Evolutionary conservation across 2,113 vertebrate species (phyloP), one percentile per base, ranked within the genome.

Genomic region (Cheirogaleus medius): DNA sequence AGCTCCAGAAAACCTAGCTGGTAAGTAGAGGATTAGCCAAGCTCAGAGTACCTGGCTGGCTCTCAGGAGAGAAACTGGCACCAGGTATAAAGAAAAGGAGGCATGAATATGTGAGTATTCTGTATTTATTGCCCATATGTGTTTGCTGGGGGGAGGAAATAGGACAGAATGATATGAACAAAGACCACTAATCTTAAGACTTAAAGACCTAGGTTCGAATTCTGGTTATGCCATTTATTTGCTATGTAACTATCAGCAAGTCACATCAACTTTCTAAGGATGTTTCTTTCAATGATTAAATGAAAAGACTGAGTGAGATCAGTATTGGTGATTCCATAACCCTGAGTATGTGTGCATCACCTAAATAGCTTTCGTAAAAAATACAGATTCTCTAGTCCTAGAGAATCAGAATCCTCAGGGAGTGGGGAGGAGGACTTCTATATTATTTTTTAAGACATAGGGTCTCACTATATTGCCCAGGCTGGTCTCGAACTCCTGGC

Each of bases 231-330:
- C 20, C 47, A 87, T 68, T 94, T 80, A 95, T 77, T 93, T 95
- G 13, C n/a, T 66, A 68, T 39, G 29, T 64, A 86, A 85, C 49
- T 42, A 47, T 3, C 2, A 4, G 42, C 5, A 20, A 73, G 18
- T 83, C 58, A 66, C 7, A 47, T 44, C 27, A 68, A 89, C 58
- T 82, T 86, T 66, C 52, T 90, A 94, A 56, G 17, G 47, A 47
- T 90, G n/a, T 73, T 77, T 77, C 47, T 83, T 83, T 97, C 78
- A 96, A 69, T 71, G 64, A 58, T 58, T 90, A 96, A 98, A 95
- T 74, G 76, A 90, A n/a, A 95, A 89, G 23, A 44, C 0, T 69
- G n/a, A 80, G 44, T 58, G 21, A 95, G 37, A 39, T 87, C 29
- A 94, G 39, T n/a, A 88, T 49, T 29, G 21, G 49, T 89, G 58